Conservation (phyloP, 2,797 vertebrate species). For the Eulemur rubriventer region DNA sequence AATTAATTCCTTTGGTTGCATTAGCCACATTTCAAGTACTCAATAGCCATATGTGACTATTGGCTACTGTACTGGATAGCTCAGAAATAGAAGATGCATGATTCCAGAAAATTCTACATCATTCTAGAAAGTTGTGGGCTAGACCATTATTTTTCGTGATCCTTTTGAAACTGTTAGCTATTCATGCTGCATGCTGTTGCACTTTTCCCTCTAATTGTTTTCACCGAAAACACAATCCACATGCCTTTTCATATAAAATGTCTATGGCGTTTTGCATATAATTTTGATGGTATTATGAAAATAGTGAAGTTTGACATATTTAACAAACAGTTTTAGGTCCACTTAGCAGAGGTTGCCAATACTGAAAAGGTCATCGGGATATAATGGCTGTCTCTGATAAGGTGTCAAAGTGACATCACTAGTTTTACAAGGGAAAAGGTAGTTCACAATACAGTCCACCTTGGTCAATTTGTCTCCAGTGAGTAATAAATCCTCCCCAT, state of each 20-base stretch:
- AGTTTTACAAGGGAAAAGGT: conserved; percentile 64
- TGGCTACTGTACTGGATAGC: neutral
- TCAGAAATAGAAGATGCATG: neutral
- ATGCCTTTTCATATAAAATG: conserved; percentile 54
- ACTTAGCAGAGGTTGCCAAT: neutral
- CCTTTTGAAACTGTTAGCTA: conserved; percentile 3
- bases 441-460: conserved; percentile 64
- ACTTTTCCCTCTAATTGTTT: conserved; percentile 39
- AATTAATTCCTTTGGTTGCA: neutral
- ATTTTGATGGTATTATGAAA: conserved; percentile 52
- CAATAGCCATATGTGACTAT: neutral
- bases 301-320: conserved; percentile 61
- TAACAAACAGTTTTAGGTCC: conserved; percentile 47
- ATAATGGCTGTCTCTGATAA: conserved; percentile 61
- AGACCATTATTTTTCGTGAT: neutral
- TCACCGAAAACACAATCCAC: conserved; percentile 29
- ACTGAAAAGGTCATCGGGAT: conserved; percentile 53
- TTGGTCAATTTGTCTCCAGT: conserved; percentile 74
- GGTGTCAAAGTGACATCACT: conserved; percentile 53
- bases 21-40: neutral
- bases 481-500: conserved; percentile 81
- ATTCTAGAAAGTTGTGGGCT: neutral
- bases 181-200: conserved; percentile 16
- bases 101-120: conserved; percentile 20
- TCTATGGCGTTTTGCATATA: conserved; percentile 7